These are phyloP conservation scores for Polypedilum vanderplanki DNA, from an alignment of 1,140 invertebrate genomes.

Conservation along the genomic window DNA sequence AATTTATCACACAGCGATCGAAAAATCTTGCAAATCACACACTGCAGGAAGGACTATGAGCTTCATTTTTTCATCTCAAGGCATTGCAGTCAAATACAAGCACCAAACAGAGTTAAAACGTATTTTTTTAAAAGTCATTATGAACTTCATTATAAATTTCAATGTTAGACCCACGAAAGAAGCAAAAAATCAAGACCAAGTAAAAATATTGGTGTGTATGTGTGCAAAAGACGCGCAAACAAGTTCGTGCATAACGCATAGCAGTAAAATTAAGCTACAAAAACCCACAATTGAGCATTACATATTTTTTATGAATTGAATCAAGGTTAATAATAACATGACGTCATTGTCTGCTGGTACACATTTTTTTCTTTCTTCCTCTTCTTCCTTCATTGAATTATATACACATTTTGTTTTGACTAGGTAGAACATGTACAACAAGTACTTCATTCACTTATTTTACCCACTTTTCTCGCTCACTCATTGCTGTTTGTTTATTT, in stretches of 20 bases:
- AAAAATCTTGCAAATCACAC: slow-evolving; percentile 1
- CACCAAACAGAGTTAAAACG: background rate
- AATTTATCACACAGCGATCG: background rate
- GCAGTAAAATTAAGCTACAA: background rate
- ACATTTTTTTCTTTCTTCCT: slow-evolving; percentile 3
- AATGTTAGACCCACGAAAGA: background rate
- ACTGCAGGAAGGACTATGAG: slow-evolving; percentile 2
- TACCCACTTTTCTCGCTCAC: background rate
- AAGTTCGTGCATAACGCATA: background rate
- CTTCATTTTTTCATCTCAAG: slow-evolving; percentile 3
- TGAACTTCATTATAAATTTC: slow-evolving; percentile 14
- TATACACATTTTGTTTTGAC: background rate
- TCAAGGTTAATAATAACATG: slow-evolving; percentile 11
- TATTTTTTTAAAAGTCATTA: background rate
- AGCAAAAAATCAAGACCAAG: background rate
- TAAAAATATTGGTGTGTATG: too few relatives aligned
- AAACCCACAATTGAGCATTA: slow-evolving; percentile 4
- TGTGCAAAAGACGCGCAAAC: background rate
- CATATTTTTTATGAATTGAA: background rate
- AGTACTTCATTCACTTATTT: slow-evolving; percentile 9
- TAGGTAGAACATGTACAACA: slow-evolving; percentile 10
- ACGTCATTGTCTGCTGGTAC: slow-evolving; percentile 16
- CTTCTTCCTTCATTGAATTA: background rate
- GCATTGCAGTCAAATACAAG: slow-evolving; percentile 7
- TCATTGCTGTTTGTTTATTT: too few relatives aligned